phyloP scores from a whole-genome alignment of 2,888 invertebrate species.

The Orthosia gracilis region DNA sequence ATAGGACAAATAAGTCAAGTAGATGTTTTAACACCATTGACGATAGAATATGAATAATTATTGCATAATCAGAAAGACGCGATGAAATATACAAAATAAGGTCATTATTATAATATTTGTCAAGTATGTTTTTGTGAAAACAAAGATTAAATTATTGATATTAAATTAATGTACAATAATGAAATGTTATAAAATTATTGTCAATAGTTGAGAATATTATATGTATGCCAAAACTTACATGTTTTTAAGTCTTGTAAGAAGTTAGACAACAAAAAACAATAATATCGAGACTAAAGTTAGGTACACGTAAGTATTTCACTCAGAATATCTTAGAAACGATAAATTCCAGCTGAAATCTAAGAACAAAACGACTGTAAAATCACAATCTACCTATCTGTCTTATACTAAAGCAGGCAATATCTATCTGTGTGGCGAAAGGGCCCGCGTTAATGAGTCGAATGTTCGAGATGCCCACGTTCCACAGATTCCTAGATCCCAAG shows the following conservation, averaged over 20 bases:
- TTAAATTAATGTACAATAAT: not conserved
- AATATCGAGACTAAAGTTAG: not conserved
- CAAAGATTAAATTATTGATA: not conserved
- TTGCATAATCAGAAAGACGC: too few relatives aligned
- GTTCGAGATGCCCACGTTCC: constrained; percentile 50
- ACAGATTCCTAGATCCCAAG: constrained; percentile 53
- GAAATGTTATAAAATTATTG: too few relatives aligned
- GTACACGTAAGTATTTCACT: too few relatives aligned
- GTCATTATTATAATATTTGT: not conserved
- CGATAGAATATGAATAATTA: too few relatives aligned
- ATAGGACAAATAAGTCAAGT: too few relatives aligned
- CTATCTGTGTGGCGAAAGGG: constrained; percentile 53
- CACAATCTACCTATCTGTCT: constrained; percentile 12
- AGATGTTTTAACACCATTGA: too few relatives aligned
- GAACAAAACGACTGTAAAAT: constrained; percentile 24
- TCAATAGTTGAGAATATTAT: too few relatives aligned
- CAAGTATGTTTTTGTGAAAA: not conserved
- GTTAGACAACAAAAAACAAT: not conserved
- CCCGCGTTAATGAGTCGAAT: constrained; percentile 62
- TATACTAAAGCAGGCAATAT: constrained; percentile 35
- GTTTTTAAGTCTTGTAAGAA: too few relatives aligned
- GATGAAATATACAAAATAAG: too few relatives aligned
- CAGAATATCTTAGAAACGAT: not conserved
- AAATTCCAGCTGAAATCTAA: not conserved
- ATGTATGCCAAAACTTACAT: too few relatives aligned